Evolutionary conservation across 1,140 invertebrate genomes (phyloP).

Genomic region (Ganaspis sp.): DNA sequence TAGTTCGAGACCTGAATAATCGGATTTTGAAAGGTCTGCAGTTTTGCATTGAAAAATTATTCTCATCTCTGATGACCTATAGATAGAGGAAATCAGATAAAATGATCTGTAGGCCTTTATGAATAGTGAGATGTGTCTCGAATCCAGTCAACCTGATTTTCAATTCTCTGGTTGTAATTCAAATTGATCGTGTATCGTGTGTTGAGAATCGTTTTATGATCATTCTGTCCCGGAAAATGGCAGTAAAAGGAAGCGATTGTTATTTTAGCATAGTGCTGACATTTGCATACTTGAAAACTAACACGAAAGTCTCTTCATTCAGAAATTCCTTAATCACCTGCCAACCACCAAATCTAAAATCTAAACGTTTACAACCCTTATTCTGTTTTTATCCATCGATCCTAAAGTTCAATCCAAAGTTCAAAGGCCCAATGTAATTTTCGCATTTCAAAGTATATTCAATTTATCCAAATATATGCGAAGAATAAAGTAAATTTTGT

Average conservation of each 20-base stretch:
- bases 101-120: neutral
- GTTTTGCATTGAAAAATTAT: neutral
- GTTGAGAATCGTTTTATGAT: slow-evolving; percentile 15
- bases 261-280: slow-evolving; percentile 34
- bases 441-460: neutral
- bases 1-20: neutral
- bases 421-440: neutral
- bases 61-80: slow-evolving; percentile 13
- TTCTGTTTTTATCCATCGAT: neutral
- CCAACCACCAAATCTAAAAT: neutral
- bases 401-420: neutral
- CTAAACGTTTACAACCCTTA: slow-evolving; percentile 10
- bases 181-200: slow-evolving; percentile 16
- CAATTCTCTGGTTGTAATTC: neutral
- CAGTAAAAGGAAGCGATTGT: slow-evolving; percentile 32
- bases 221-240: slow-evolving; percentile 15
- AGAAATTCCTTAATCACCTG: slow-evolving; percentile 21
- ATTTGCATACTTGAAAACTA: slow-evolving; percentile 22
- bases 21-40: slow-evolving; percentile 10
- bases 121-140: neutral
- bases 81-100: slow-evolving; percentile 18
- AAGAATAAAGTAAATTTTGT: no score
- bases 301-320: slow-evolving; percentile 12
- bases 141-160: slow-evolving; percentile 8
- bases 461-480: no score